Base-by-base conservation (phyloP, 2,888 invertebrate genomes). In the Aphelenchoides bicaudatus region DNA sequence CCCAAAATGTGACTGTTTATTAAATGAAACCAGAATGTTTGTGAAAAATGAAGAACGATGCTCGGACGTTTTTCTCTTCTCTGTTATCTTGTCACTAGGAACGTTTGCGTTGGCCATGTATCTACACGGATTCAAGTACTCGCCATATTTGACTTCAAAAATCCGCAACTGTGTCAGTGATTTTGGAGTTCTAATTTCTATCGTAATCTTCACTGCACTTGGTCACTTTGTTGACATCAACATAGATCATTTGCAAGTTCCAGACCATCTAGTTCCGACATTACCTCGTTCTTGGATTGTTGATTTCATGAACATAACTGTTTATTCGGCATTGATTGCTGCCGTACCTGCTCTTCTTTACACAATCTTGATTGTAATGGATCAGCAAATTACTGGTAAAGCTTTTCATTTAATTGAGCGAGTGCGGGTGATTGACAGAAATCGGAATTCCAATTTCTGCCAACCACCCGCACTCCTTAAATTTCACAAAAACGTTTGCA, bases 371-470 rank as follows among this genome's bases (percentile, higher is more conserved):
- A 79, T 82, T 49, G 81, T 82, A 61, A 81, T 82, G 80, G 82
- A 82, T 66, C 82, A 82, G 64, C 82, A 83, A 68, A 82, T 82
- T 59, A 82, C 82, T n/a, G n/a, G n/a, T n/a, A n/a, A n/a, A n/a
- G n/a, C n/a, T n/a, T n/a, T n/a, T n/a, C n/a, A n/a, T n/a, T n/a
- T n/a, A n/a, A n/a, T n/a, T n/a, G n/a, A n/a, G n/a, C n/a, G n/a
- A n/a, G n/a, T n/a, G n/a, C n/a, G n/a, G n/a, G n/a, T n/a, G n/a
- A n/a, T n/a, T n/a, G n/a, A n/a, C n/a, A n/a, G n/a, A n/a, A n/a
- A n/a, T n/a, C n/a, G n/a, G n/a, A n/a, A n/a, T n/a, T n/a, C n/a
- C n/a, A n/a, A n/a, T n/a, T n/a, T n/a, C n/a, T n/a, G n/a, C n/a
- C n/a, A n/a, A n/a, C n/a, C n/a, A n/a, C n/a, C n/a, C n/a, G n/a